phyloP scores from a whole-genome alignment of 2,888 invertebrate species.

The Oligia latruncula region DNA sequence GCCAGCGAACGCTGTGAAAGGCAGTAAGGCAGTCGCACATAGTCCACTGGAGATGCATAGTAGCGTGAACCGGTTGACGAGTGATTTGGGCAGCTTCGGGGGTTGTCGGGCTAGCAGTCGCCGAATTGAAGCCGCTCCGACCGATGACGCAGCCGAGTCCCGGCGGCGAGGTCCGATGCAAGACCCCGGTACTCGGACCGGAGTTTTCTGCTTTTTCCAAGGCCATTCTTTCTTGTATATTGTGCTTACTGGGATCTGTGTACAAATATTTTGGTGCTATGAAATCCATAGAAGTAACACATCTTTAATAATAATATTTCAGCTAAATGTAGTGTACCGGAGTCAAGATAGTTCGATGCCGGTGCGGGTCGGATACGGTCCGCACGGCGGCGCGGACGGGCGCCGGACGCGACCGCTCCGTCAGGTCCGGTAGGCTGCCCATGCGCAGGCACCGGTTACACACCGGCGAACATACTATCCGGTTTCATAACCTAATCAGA shows the following conservation, averaged over 20 bases:
- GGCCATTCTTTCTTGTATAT: conserved; percentile 88
- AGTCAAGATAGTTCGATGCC: conserved; percentile 79
- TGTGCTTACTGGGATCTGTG: conserved; percentile 84
- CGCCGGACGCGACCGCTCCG: conserved; percentile 87
- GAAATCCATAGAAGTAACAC: neutral
- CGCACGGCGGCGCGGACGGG: conserved; percentile 81
- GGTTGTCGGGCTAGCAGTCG: conserved; percentile 91
- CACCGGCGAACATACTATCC: conserved; percentile 50
- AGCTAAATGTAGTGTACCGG: conserved; percentile 71
- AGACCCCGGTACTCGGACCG: conserved; percentile 70
- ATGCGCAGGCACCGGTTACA: conserved; percentile 75
- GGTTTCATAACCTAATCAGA: conserved; percentile 55
- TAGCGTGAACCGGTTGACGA: conserved; percentile 87
- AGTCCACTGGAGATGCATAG: conserved; percentile 91
- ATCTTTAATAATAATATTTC: neutral
- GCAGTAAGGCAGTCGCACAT: conserved; percentile 91
- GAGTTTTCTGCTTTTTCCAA: conserved; percentile 83
- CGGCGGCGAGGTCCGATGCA: conserved; percentile 85
- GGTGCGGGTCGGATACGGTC: conserved; percentile 86
- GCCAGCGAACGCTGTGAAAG: conserved; percentile 88
- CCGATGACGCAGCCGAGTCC: conserved; percentile 93
- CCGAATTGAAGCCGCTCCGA: conserved; percentile 94
- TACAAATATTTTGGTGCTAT: neutral
- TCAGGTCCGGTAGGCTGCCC: conserved; percentile 89
- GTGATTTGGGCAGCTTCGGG: conserved; percentile 86